A percentile compares a stretch with the other conserved stretches of the same genome.
These are phyloP conservation scores for Phania funesta DNA, from an alignment of 2,888 invertebrate genomes.

Conservation along the genomic window DNA sequence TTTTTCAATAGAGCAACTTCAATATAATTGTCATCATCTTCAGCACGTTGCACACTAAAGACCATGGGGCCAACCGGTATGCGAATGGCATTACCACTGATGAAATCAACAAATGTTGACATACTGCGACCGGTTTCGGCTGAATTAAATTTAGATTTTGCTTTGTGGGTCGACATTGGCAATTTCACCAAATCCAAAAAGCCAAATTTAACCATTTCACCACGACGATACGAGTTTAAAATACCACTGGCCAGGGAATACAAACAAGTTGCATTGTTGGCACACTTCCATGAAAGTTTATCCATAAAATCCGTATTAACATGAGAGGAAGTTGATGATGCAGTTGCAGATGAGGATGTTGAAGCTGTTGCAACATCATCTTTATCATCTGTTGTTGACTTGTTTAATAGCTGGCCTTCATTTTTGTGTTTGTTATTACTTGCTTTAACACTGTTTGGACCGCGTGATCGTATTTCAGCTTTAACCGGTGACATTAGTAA, in stretches of 20 bases:
- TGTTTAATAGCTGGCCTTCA: slow-evolving; percentile 67
- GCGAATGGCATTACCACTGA: slow-evolving; percentile 78
- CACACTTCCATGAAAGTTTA: slow-evolving; percentile 81
- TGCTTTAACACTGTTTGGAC: slow-evolving; percentile 54
- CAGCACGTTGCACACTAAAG: slow-evolving; percentile 79
- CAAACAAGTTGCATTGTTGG: slow-evolving; percentile 84
- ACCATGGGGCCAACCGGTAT: slow-evolving; percentile 80
- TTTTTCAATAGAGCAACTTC: slow-evolving; percentile 79
- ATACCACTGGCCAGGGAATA: slow-evolving; percentile 82
- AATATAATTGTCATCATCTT: slow-evolving; percentile 78
- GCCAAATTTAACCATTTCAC: slow-evolving; percentile 82
- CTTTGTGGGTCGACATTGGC: slow-evolving; percentile 68
- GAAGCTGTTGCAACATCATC: slow-evolving; percentile 14
- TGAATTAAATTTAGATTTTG: slow-evolving; percentile 69
- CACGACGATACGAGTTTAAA: slow-evolving; percentile 81
- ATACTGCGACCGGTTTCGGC: slow-evolving; percentile 73
- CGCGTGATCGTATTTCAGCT: slow-evolving; percentile 64
- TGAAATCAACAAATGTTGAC: slow-evolving; percentile 76
- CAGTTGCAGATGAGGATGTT: background rate
- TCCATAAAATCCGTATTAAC: slow-evolving; percentile 75
- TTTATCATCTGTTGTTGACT: background rate
- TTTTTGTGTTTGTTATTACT: slow-evolving; percentile 50
- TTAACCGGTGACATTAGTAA: slow-evolving; percentile 23
- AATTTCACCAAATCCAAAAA: slow-evolving; percentile 83
- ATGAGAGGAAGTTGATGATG: slow-evolving; percentile 22